These are phyloP conservation scores for Melopsittacus undulatus DNA, from an alignment of 2,797 vertebrate species.

Conservation along the genomic window DNA sequence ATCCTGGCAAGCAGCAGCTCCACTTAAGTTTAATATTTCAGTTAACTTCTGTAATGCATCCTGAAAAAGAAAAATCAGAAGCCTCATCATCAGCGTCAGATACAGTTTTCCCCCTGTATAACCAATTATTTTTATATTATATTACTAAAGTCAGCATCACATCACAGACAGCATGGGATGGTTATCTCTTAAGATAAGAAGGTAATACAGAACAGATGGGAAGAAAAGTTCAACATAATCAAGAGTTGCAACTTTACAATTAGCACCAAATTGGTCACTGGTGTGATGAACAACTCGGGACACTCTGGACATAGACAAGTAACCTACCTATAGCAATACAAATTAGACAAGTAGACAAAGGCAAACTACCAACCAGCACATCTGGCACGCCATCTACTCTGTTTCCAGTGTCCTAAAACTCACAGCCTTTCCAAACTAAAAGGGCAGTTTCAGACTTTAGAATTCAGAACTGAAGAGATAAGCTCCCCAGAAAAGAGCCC, in stretches of 20 bases:
- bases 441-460: not conserved
- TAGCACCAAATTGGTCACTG: not conserved
- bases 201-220: not conserved
- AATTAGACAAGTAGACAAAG: not conserved
- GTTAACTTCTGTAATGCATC: slow-evolving; percentile 97
- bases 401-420: not conserved
- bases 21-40: slow-evolving; percentile 92
- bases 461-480: not conserved
- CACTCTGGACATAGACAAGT: not conserved
- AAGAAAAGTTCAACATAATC: not conserved
- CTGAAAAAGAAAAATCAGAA: slow-evolving; percentile 71
- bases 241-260: not conserved
- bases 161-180: not conserved
- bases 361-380: not conserved
- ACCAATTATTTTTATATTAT: not conserved
- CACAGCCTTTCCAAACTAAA: not conserved
- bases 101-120: rapidly evolving
- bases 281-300: not conserved
- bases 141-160: not conserved
- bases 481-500: rapidly evolving
- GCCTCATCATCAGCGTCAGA: not conserved
- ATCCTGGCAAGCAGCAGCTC: slow-evolving; percentile 89
- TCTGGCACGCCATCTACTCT: not conserved
- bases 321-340: not conserved
- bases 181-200: not conserved